These are phyloP conservation scores for Danaus melanippus DNA, from an alignment of 1,140 invertebrate genomes.

Conservation along the genomic window DNA sequence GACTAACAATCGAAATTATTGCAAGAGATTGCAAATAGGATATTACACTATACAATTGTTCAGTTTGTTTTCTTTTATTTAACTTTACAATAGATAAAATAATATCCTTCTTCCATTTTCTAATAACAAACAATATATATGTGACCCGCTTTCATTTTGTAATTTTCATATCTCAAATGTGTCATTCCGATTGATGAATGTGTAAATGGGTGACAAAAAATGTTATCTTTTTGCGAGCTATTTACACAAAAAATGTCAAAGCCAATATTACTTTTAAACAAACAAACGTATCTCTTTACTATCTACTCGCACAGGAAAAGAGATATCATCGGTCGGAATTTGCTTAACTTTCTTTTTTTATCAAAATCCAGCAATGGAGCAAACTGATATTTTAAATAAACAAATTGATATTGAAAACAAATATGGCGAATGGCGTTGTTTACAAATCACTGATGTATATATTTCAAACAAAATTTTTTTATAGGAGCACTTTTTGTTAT, in stretches of 20 bases:
- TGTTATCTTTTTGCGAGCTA: slow-evolving; percentile 1
- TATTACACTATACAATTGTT: too few species aligned
- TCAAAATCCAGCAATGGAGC: slow-evolving; percentile 16
- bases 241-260: slow-evolving; percentile 5
- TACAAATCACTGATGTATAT: slow-evolving; percentile 11
- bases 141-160: too few species aligned
- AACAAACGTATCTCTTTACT: slow-evolving; percentile 19
- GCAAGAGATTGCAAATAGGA: too few species aligned
- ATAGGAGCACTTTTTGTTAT: too few species aligned
- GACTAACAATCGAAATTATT: too few species aligned
- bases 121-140: too few species aligned
- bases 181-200: too few species aligned
- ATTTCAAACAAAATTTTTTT: neutral
- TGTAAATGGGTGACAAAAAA: slow-evolving; percentile 1
- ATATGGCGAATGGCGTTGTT: slow-evolving; percentile 5
- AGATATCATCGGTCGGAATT: slow-evolving; percentile 20
- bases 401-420: slow-evolving; percentile 9
- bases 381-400: slow-evolving; percentile 18
- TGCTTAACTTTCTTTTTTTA: slow-evolving; percentile 19
- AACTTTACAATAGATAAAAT: too few species aligned
- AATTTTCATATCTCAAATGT: too few species aligned
- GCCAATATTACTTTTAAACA: slow-evolving; percentile 16
- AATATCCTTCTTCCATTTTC: too few species aligned
- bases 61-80: too few species aligned
- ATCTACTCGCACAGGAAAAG: slow-evolving; percentile 26